Evolutionary conservation across 1,140 invertebrate genomes (phyloP).

Genomic region (Saccostrea echinata): DNA sequence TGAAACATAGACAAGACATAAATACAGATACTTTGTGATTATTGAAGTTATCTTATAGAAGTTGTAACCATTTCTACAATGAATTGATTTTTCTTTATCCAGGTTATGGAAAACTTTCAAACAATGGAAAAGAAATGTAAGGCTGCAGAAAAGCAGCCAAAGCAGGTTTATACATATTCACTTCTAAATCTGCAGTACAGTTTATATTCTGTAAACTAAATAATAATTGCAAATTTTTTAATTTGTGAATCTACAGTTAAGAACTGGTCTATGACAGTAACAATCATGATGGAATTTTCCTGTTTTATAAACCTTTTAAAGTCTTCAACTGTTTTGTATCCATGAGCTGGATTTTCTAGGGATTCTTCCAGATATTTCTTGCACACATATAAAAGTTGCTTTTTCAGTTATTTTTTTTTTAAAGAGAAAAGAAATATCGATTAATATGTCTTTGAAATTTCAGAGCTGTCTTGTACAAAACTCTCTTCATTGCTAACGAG

Average conservation of each 20-base stretch:
- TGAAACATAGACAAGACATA: not conserved
- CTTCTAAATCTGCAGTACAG: not conserved
- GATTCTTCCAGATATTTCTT: no score
- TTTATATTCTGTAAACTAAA: not conserved
- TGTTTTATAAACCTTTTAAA: no score
- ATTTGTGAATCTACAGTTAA: not conserved
- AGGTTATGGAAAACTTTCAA: slow-evolving; percentile 77
- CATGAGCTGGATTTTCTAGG: no score
- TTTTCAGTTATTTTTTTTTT: no score
- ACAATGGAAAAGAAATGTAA: slow-evolving; percentile 72
- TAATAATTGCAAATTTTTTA: not conserved
- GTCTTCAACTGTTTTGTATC: no score
- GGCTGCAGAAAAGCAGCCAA: slow-evolving; percentile 70
- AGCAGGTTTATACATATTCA: slow-evolving; percentile 69
- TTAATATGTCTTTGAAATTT: slow-evolving; percentile 46
- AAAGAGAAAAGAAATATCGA: no score
- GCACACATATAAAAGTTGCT: no score
- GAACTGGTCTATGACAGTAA: no score
- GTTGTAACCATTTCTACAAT: not conserved
- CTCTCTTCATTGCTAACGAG: slow-evolving; percentile 78
- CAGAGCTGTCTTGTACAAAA: slow-evolving; percentile 71
- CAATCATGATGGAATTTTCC: no score
- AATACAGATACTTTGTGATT: no score
- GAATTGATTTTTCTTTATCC: slow-evolving; percentile 18
- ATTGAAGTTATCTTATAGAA: no score